Conservation (phyloP, 2,797 vertebrate genomes). For the Melanogrammus aeglefinus region DNA sequence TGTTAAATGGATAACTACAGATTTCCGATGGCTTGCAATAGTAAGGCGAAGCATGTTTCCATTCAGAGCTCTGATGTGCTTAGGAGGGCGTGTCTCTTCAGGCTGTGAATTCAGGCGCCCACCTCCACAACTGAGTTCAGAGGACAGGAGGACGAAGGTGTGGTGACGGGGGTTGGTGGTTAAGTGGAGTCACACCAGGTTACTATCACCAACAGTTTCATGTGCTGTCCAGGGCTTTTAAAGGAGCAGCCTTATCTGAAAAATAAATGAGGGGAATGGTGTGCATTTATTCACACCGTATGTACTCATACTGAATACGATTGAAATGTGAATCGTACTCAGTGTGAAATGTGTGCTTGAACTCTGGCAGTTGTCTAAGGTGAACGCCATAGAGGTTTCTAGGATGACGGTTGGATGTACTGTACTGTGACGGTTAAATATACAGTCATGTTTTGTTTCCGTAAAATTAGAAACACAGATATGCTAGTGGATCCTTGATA, state of each 20-base stretch:
- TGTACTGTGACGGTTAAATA: background rate
- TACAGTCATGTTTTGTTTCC: background rate
- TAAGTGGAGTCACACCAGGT: background rate
- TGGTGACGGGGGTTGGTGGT: background rate
- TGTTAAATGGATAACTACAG: slow-evolving; percentile 39
- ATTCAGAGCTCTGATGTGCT: slow-evolving; percentile 33
- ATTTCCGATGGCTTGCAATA: slow-evolving; percentile 31
- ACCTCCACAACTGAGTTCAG: background rate
- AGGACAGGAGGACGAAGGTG: background rate
- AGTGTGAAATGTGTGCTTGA: background rate
- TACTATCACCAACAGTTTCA: background rate
- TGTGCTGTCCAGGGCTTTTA: background rate
- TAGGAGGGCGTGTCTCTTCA: slow-evolving; percentile 6
- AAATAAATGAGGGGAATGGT: background rate
- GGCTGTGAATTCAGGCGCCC: background rate
- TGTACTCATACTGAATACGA: background rate
- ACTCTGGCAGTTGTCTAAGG: background rate
- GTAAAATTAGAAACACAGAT: background rate
- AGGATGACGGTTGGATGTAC: background rate
- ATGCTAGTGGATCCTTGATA: background rate
- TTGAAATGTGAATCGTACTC: no score
- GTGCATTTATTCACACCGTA: background rate
- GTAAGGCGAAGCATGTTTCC: slow-evolving; percentile 34
- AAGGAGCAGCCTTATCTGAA: background rate
- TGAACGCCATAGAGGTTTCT: background rate